Evolutionary conservation across 1,140 invertebrate genomes (phyloP), one percentile per base, ranked within the genome.

Genomic region (Musca vetustissima): DNA sequence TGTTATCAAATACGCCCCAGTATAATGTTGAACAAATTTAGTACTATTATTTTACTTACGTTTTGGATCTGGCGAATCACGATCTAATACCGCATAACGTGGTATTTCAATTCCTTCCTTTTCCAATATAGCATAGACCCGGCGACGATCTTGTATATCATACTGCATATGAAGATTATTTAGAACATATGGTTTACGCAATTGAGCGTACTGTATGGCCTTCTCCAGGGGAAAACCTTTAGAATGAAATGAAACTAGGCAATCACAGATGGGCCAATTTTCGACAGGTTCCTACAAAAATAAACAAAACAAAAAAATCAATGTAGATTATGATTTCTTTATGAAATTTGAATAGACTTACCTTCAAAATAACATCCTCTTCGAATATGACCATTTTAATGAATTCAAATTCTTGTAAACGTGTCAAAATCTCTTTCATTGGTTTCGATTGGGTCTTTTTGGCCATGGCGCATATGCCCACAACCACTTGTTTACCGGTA

Each of bases 81-180:
- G 88, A 84, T 98, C 95, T 49, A 99, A 85, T 19, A 99, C 96
- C 24, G 97, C 97, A 88, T 99, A 99, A 69, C 97, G 86, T 14
- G 98, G 98, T 85, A 99, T 95, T 83, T 98, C 94, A 73, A 99
- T 99, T 22, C 96, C 96, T 83, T 98, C 95, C 69, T 90, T 88
- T 79, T 96, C 91, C 74, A 99, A 85, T 75, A 98, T 97, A 47
- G 94, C 89, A 84, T 99, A 99, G 0, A 99, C 98, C 85, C 91
- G 93, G 82, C 96, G 87, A 71, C 98, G 86, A 83, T 97, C 93
- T 89, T 96, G 94, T 69, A 99, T 93, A 80, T 97, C 95, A 85
- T 96, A 98, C 83, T 99, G 98, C 91, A 98, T 97, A 73, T 96
- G 93, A 69, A 99, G 88, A 86, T 99, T 97, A 84, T 99, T 99